phyloP scores from a whole-genome alignment of 2,113 vertebrate genomes.

The Anoura caudifer region DNA sequence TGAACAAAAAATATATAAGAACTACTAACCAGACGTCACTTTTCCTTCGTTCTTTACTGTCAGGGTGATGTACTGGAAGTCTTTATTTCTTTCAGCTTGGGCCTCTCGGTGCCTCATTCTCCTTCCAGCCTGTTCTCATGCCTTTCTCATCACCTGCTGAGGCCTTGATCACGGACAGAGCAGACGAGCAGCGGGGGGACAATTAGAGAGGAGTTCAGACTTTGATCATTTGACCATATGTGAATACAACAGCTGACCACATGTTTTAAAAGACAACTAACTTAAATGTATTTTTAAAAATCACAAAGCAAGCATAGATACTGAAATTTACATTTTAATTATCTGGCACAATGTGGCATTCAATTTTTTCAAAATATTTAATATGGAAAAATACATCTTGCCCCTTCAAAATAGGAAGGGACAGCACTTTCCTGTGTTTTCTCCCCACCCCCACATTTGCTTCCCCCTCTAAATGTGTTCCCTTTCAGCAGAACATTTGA shows the following conservation, averaged over 20 bases:
- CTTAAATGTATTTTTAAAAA: constrained; percentile 87
- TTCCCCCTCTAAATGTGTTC: constrained; percentile 44
- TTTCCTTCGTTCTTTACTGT: constrained; percentile 94
- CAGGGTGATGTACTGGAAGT: constrained; percentile 99
- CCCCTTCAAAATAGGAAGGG: constrained; percentile 68
- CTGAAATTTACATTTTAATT: constrained; percentile 92
- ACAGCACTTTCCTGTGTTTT: constrained; percentile 61
- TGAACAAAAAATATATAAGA: constrained; percentile 82
- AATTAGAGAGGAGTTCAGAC: constrained; percentile 97
- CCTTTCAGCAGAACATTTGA: constrained; percentile 60
- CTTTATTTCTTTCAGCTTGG: constrained; percentile 99
- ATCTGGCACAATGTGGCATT: constrained; percentile 82
- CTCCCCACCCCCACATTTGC: constrained; percentile 44
- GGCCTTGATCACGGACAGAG: constrained; percentile 98
- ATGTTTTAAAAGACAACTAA: constrained; percentile 95
- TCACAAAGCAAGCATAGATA: constrained; percentile 87
- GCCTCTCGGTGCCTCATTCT: constrained; percentile 96
- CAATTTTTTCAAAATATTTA: constrained; percentile 82
- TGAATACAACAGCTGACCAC: constrained; percentile 97
- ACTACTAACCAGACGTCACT: constrained; percentile 92
- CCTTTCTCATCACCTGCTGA: constrained; percentile 99
- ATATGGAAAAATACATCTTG: constrained; percentile 76
- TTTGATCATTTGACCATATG: constrained; percentile 99
- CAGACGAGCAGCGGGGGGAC: constrained; percentile 96
- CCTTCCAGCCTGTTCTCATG: constrained; percentile 97